phyloP scores from a whole-genome alignment of 2,113 vertebrate species.

The Chloroceryle aenea region DNA sequence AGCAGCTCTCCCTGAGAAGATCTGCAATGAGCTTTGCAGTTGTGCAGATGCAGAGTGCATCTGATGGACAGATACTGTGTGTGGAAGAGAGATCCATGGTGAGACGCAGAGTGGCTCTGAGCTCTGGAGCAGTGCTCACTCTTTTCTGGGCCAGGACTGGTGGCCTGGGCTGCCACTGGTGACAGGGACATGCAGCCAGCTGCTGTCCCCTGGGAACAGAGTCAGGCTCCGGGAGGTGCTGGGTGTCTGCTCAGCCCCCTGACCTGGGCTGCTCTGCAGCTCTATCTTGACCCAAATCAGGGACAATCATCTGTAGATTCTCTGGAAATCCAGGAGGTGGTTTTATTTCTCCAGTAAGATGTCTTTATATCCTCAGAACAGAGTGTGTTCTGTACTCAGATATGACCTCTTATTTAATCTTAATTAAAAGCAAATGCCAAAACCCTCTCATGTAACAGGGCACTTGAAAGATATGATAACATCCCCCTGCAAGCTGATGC shows the following conservation, averaged over 20 bases:
- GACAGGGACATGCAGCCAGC: background rate
- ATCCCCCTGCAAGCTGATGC: background rate
- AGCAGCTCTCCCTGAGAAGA: background rate
- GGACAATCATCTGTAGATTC: background rate
- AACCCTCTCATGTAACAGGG: background rate
- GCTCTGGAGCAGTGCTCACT: fast-evolving
- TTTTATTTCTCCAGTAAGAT: background rate
- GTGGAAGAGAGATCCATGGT: background rate
- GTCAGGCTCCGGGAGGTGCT: background rate
- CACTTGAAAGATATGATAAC: background rate
- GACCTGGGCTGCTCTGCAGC: background rate
- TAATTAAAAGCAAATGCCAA: constrained; percentile 35
- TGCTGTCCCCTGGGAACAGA: background rate
- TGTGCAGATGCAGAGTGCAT: background rate
- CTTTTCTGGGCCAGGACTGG: background rate
- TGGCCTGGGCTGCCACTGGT: background rate
- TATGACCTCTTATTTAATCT: background rate
- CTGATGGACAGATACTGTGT: background rate
- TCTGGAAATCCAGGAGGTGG: background rate
- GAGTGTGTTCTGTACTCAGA: background rate
- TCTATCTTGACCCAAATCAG: background rate
- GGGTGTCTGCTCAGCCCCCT: fast-evolving
- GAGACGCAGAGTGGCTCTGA: background rate
- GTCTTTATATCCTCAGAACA: background rate
- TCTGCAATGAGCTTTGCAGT: background rate